phyloP scores from a whole-genome alignment of 2,888 invertebrate genomes.

The Eupithecia insigniata region DNA sequence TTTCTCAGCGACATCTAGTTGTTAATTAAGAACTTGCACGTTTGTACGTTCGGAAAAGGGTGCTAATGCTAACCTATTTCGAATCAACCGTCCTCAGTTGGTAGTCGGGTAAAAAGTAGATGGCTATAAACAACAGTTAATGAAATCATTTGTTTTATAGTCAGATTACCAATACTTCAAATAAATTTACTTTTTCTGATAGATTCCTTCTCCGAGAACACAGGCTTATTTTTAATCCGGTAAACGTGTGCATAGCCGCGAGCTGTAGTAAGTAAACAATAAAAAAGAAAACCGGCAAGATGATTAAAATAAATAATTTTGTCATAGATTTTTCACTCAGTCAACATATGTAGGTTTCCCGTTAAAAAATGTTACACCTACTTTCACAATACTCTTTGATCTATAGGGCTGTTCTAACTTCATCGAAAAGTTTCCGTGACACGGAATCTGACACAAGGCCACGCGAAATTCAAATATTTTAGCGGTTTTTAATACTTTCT shows the following conservation, averaged over 20 bases:
- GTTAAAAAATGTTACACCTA: background rate
- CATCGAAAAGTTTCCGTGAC: no score
- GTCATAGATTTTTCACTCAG: background rate
- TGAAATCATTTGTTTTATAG: background rate
- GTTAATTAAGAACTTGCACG: background rate
- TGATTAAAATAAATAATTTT: background rate
- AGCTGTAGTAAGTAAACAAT: background rate
- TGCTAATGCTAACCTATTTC: no score
- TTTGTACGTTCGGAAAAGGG: no score
- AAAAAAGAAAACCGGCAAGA: background rate
- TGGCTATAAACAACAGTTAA: background rate
- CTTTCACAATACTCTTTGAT: conserved; percentile 1
- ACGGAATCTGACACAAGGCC: no score
- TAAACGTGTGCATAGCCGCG: background rate
- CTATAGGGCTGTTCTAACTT: no score
- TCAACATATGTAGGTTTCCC: background rate
- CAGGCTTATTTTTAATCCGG: background rate
- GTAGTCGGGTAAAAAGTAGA: no score
- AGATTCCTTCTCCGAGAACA: background rate
- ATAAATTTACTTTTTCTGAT: no score
- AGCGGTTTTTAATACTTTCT: no score
- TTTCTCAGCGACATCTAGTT: background rate
- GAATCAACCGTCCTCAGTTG: no score
- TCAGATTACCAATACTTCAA: no score
- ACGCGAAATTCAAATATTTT: no score